A percentile compares a stretch with the other conserved stretches of the same genome.
Conservation (phyloP, 2,888 invertebrate genomes). For the Allacma fusca region DNA sequence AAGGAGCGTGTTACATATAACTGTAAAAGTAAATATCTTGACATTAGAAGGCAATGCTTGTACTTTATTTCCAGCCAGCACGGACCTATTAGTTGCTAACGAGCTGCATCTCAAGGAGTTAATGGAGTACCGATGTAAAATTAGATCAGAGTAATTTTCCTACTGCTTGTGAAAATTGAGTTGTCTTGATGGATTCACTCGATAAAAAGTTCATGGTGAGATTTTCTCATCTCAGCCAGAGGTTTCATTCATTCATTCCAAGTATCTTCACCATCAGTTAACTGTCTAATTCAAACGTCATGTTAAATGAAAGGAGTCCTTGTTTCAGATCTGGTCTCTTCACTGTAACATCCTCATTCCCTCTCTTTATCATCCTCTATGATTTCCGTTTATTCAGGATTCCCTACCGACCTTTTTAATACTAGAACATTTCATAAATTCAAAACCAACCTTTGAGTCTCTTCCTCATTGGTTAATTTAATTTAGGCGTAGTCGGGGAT, state of each 20-base stretch:
- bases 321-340: not conserved
- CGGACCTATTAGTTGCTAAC: not conserved
- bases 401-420: too few relatives aligned
- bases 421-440: too few relatives aligned
- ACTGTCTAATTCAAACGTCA: slow-evolving; percentile 31
- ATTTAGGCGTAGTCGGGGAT: too few relatives aligned
- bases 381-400: too few relatives aligned
- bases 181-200: slow-evolving; percentile 22
- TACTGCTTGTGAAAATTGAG: slow-evolving; percentile 32
- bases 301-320: slow-evolving; percentile 21
- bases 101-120: slow-evolving; percentile 7
- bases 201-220: slow-evolving; percentile 27
- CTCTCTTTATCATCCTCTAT: too few relatives aligned
- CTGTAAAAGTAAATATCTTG: too few relatives aligned
- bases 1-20: not conserved
- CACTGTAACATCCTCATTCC: too few relatives aligned
- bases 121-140: slow-evolving; percentile 33
- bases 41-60: too few relatives aligned
- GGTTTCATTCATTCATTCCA: slow-evolving; percentile 27
- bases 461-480: too few relatives aligned
- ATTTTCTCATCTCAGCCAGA: slow-evolving; percentile 21
- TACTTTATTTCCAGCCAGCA: too few relatives aligned
- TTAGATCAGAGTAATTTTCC: slow-evolving; percentile 30
- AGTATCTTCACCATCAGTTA: slow-evolving; percentile 27
- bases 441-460: too few relatives aligned